A percentile compares a stretch with the other conserved stretches of the same genome.
phyloP scores from a whole-genome alignment of 2,113 vertebrate species.

The Vimba vimba region DNA sequence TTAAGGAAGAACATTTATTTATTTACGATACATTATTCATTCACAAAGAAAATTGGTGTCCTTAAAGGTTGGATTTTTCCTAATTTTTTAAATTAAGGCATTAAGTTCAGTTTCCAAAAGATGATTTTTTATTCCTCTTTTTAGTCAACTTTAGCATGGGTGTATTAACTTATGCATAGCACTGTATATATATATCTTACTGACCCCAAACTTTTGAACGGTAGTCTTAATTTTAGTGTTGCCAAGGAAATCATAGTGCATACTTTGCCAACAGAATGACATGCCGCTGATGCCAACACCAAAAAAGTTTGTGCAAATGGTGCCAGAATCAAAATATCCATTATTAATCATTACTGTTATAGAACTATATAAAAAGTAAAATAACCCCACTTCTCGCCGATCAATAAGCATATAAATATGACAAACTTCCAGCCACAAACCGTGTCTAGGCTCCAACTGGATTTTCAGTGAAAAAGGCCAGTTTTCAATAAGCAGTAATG shows the following conservation, averaged over 20 bases:
- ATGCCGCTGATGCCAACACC: neutral
- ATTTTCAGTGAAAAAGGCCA: conserved; percentile 16
- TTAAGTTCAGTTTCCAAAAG: too few relatives aligned
- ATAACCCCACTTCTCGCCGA: neutral
- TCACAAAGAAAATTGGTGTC: too few relatives aligned
- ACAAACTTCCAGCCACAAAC: conserved; percentile 9
- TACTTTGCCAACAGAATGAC: neutral
- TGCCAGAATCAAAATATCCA: conserved; percentile 12
- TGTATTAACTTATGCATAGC: too few relatives aligned
- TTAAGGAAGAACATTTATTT: too few relatives aligned
- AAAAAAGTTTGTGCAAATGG: neutral
- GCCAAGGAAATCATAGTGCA: neutral
- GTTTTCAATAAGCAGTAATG: conserved; percentile 52
- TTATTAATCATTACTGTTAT: neutral
- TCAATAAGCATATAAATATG: conserved; percentile 38
- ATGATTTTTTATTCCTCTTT: too few relatives aligned
- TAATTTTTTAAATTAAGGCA: too few relatives aligned
- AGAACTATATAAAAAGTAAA: conserved; percentile 21
- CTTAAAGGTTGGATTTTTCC: too few relatives aligned
- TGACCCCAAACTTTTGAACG: neutral
- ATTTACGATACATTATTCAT: too few relatives aligned
- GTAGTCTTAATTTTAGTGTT: neutral
- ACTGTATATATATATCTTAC: too few relatives aligned
- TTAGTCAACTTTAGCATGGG: too few relatives aligned
- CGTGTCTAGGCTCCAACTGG: neutral